Conservation (phyloP, 2,888 invertebrate genomes). For the Tenthredo livida region DNA sequence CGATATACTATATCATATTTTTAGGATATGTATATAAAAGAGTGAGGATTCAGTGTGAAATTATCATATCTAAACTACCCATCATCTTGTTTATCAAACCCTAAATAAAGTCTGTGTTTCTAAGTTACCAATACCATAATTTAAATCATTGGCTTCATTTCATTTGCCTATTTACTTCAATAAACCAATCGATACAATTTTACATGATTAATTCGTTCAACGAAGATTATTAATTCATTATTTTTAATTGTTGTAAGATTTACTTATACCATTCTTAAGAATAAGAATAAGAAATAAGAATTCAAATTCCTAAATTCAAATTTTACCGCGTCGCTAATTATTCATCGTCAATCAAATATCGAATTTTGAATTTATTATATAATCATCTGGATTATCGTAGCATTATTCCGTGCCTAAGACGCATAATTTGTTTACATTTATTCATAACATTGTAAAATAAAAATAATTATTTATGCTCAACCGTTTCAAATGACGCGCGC, state of each 20-base stretch:
- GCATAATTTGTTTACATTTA: background rate
- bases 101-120: constrained; percentile 41
- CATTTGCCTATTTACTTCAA: background rate
- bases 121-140: constrained; percentile 10
- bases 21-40: constrained; percentile 42
- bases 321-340: background rate
- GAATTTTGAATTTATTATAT: background rate
- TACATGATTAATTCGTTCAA: background rate
- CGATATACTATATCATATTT: too few species aligned
- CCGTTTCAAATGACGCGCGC: background rate
- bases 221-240: background rate
- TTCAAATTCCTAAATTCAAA: background rate
- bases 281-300: too few species aligned
- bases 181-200: background rate
- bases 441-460: background rate
- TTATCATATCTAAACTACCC: constrained; percentile 6
- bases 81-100: constrained; percentile 30
- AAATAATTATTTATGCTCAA: background rate
- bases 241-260: background rate
- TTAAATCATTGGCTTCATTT: background rate
- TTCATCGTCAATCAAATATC: background rate
- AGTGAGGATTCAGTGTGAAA: constrained; percentile 34
- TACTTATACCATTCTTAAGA: background rate
- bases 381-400: background rate
- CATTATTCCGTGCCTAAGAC: background rate